Evolutionary conservation across 2,797 vertebrate species (phyloP).

Genomic region (Oryzias sinensis): DNA sequence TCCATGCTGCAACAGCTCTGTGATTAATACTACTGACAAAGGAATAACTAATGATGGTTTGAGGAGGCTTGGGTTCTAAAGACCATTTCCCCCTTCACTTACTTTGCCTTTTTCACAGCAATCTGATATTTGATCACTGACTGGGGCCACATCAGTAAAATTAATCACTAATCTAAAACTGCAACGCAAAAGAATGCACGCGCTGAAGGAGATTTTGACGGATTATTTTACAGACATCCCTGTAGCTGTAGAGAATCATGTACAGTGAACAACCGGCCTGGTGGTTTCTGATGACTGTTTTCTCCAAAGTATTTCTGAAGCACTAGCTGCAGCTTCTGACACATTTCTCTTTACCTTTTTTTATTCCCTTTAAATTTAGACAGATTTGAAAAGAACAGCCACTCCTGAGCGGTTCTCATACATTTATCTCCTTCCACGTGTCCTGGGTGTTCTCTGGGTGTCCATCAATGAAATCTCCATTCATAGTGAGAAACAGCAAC

Average conservation of each 20-base stretch:
- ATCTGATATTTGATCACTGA: conserved; percentile 79
- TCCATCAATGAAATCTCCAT: conserved; percentile 46
- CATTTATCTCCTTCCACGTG: conserved; percentile 18
- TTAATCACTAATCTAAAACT: conserved; percentile 72
- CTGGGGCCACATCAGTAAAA: conserved; percentile 66
- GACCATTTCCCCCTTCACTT: conserved; percentile 81
- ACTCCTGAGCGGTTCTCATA: conserved; percentile 4
- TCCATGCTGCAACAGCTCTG: conserved; percentile 57
- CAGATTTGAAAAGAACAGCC: conserved; percentile 18
- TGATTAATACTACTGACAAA: conserved; percentile 82
- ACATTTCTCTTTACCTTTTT: conserved; percentile 18
- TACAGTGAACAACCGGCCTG: conserved; percentile 6
- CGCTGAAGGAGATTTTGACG: conserved; percentile 27
- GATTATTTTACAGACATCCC: conserved; percentile 31
- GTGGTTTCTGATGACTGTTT: not conserved
- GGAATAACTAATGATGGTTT: conserved; percentile 80
- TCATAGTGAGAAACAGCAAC: conserved; percentile 37
- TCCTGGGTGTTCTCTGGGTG: conserved; percentile 3
- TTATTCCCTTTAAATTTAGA: conserved; percentile 23
- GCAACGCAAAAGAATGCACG: conserved; percentile 39
- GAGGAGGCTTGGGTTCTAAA: conserved; percentile 77
- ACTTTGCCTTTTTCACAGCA: conserved; percentile 76
- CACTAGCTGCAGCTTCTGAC: conserved; percentile 17
- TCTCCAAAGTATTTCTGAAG: conserved; percentile 21
- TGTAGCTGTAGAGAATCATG: conserved; percentile 10